Percentiles rank a stretch among this genome's conserved stretches.
Evolutionary conservation across 2,888 invertebrate genomes (phyloP).

Genomic region (Ophion costatus): DNA sequence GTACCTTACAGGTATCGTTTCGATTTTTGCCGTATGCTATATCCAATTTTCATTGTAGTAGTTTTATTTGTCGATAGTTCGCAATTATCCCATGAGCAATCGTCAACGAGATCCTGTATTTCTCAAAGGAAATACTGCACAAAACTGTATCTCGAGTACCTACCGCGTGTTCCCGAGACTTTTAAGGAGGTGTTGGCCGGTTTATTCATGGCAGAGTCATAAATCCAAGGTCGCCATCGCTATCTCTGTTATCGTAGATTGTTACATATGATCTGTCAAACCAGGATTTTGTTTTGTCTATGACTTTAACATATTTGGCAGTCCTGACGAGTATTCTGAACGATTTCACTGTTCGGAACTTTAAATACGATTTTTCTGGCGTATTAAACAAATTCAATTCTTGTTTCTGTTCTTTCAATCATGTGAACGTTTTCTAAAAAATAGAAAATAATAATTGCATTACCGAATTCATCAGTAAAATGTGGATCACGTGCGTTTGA

Average conservation of each 20-base stretch:
- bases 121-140: constrained; percentile 2
- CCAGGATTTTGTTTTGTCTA: too few species aligned
- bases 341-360: too few species aligned
- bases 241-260: too few species aligned
- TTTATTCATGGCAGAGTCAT: neutral
- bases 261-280: too few species aligned
- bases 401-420: too few species aligned
- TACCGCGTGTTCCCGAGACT: neutral
- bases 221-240: neutral
- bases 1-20: constrained; percentile 14
- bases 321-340: too few species aligned
- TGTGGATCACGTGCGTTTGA: neutral
- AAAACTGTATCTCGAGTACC: constrained; percentile 10
- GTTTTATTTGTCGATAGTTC: neutral
- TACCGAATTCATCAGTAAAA: neutral
- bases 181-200: neutral
- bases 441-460: too few species aligned
- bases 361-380: too few species aligned
- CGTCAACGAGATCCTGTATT: constrained; percentile 11
- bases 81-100: constrained; percentile 13
- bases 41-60: neutral
- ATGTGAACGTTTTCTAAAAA: too few species aligned
- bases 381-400: too few species aligned
- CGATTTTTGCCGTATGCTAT: constrained; percentile 18
- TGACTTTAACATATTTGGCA: too few species aligned